Conservation (phyloP, 2,888 invertebrate genomes). For the Pristionchus fissidentatus region DNA sequence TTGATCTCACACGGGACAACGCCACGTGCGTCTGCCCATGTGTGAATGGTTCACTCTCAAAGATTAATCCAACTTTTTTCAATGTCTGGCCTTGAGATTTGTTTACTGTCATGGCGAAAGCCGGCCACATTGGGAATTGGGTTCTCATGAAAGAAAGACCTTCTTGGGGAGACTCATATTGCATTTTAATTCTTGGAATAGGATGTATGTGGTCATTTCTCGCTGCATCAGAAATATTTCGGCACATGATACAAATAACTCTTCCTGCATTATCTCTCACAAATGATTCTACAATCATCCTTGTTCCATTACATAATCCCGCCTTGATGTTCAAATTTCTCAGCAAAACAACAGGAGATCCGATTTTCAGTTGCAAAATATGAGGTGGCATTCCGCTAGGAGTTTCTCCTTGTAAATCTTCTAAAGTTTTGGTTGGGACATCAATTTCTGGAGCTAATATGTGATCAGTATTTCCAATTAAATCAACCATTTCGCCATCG, state of each 20-base stretch:
- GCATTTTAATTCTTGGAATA: background rate
- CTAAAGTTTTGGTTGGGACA: background rate
- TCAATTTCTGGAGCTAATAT: background rate
- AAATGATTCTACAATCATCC: slow-evolving; percentile 51
- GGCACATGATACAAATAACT: background rate
- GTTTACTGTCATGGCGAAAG: slow-evolving; percentile 27
- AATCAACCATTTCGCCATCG: background rate
- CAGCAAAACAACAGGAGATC: slow-evolving; percentile 54
- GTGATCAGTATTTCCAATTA: background rate
- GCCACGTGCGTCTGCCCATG: slow-evolving; percentile 64
- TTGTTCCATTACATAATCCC: slow-evolving; percentile 60
- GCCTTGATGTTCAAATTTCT: slow-evolving; percentile 55
- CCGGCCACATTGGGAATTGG: slow-evolving; percentile 15
- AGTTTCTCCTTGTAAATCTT: slow-evolving; percentile 48
- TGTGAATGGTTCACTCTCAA: slow-evolving; percentile 47
- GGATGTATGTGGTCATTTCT: background rate
- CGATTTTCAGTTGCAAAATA: slow-evolving; percentile 50
- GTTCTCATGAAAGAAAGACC: background rate
- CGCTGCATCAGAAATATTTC: background rate
- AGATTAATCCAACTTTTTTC: slow-evolving; percentile 6
- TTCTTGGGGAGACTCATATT: background rate
- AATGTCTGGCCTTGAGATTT: slow-evolving; percentile 29
- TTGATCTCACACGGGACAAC: slow-evolving; percentile 52
- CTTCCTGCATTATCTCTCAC: slow-evolving; percentile 12
- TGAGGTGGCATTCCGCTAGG: slow-evolving; percentile 53